phyloP scores from a whole-genome alignment of 1,140 invertebrate species.

The Halyomorpha halys region DNA sequence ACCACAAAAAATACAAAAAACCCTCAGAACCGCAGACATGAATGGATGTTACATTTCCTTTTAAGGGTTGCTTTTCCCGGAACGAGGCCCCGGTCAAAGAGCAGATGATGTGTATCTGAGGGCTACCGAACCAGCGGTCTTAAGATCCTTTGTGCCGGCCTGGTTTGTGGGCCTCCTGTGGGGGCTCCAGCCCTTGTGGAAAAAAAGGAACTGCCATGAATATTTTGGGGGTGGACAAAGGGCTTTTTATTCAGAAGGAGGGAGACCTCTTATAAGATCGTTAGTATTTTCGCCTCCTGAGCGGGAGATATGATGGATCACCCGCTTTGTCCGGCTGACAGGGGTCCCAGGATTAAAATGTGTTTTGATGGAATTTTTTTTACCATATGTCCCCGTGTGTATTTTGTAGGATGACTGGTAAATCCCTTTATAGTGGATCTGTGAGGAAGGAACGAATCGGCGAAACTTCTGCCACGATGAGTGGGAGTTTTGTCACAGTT shows the following conservation, averaged over 20 bases:
- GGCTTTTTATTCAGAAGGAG: neutral
- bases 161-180: too few relatives aligned
- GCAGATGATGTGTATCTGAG: constrained; percentile 6
- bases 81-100: neutral
- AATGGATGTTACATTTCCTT: too few relatives aligned
- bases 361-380: constrained; percentile 4
- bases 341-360: constrained; percentile 4
- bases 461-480: too few relatives aligned
- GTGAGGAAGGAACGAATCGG: constrained; percentile 5
- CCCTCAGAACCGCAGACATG: too few relatives aligned
- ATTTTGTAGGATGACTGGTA: constrained; percentile 2
- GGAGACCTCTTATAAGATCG: constrained; percentile 1
- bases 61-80: neutral
- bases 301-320: constrained; percentile 5
- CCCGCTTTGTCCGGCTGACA: neutral
- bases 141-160: neutral
- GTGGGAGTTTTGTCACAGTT: too few relatives aligned
- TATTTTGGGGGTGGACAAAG: constrained; percentile 7
- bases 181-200: neutral
- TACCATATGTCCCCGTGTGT: neutral
- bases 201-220: constrained; percentile 4
- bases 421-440: neutral
- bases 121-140: neutral
- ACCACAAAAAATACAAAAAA: too few relatives aligned
- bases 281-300: neutral